Conservation (phyloP, 2,113 vertebrate species). For the Plecturocebus donacophilus region DNA sequence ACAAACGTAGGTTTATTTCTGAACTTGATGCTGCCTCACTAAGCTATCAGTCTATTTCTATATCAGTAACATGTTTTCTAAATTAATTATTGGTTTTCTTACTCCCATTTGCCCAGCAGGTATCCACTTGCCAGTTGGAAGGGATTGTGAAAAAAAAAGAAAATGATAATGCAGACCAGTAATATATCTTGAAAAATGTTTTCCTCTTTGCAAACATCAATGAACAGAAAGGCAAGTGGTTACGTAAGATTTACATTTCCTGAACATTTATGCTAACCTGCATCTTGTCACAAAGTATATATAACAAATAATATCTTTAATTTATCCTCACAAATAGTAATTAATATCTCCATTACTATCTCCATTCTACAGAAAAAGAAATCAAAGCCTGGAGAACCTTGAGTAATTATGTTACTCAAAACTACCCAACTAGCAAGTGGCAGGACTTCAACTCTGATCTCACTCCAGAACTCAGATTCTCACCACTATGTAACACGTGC, state of each 20-base stretch:
- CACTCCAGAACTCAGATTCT: background rate
- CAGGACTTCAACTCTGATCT: background rate
- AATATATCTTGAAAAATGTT: background rate
- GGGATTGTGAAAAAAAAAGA: background rate
- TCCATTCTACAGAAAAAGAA: background rate
- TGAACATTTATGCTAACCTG: background rate
- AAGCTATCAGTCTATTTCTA: background rate
- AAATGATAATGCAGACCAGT: background rate
- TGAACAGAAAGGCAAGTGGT: background rate
- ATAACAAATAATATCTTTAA: background rate
- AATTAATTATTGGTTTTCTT: background rate
- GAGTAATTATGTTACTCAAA: background rate
- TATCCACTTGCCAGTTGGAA: background rate
- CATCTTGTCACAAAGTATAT: background rate
- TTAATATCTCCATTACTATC: background rate
- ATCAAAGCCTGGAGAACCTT: background rate
- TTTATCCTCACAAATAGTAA: background rate
- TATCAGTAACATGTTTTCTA: background rate
- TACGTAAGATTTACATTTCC: background rate
- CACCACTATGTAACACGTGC: accelerated
- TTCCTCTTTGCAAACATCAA: background rate
- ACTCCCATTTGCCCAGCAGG: background rate
- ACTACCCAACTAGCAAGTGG: background rate
- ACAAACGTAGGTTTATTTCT: background rate
- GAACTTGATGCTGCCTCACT: background rate